Conservation (phyloP, 1,140 invertebrate species). For the Drosophila pectinifera region DNA sequence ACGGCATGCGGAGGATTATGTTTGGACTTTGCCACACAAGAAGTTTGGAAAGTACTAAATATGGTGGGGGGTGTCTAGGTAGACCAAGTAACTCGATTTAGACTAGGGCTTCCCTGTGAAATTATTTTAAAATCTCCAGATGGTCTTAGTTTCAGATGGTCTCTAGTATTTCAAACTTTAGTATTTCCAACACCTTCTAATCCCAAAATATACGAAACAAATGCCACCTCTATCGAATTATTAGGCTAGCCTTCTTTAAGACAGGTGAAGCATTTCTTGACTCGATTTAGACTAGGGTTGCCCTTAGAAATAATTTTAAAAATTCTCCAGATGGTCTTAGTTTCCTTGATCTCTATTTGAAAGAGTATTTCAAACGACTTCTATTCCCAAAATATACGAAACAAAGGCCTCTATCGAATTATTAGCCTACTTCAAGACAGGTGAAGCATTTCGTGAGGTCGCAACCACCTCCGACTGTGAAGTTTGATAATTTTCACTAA, state of each 20-base stretch:
- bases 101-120: no score
- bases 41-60: not conserved
- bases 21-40: constrained; percentile 8
- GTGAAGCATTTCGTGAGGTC: not conserved
- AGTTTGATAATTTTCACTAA: not conserved
- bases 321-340: not conserved
- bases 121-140: not conserved
- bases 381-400: not conserved
- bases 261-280: no score
- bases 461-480: not conserved
- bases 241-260: no score
- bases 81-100: not conserved
- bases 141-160: no score
- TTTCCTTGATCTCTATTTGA: not conserved
- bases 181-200: no score
- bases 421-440: not conserved
- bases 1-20: constrained; percentile 21
- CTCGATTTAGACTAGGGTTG: no score
- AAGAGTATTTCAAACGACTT: not conserved
- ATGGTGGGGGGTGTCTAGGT: no score
- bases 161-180: no score
- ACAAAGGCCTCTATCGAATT: no score
- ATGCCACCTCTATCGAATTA: no score
- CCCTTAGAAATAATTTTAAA: not conserved
- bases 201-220: not conserved